Percentiles rank a stretch among this genome's conserved stretches.
Conservation (phyloP, 2,888 invertebrate genomes). For the Stenolophus ochropezus region DNA sequence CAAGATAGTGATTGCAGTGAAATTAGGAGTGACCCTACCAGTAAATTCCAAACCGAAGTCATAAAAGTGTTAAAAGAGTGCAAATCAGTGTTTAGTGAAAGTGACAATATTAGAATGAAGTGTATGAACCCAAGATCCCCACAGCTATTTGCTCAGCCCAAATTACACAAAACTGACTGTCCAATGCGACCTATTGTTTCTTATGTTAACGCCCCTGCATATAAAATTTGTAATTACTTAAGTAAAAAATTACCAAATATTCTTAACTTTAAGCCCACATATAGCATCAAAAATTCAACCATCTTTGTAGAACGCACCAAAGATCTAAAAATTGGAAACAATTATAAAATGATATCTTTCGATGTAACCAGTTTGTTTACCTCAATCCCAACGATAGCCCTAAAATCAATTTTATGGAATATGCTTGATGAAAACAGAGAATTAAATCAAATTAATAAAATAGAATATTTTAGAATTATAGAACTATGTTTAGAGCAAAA, state of each 20-base stretch:
- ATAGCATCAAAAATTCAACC: not conserved
- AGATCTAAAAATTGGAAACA: too few species aligned
- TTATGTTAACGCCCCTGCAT: not conserved
- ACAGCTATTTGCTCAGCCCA: not conserved
- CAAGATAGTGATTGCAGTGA: not conserved
- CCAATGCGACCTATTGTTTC: slow-evolving; percentile 22
- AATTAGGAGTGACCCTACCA: not conserved
- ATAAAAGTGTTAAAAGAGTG: not conserved
- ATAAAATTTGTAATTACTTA: not conserved
- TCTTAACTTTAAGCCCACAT: not conserved
- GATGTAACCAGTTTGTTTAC: too few species aligned
- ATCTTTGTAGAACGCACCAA: not conserved
- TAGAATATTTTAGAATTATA: too few species aligned
- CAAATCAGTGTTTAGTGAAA: not conserved
- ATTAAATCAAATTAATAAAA: too few species aligned
- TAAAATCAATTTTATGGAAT: too few species aligned
- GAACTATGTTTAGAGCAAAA: too few species aligned
- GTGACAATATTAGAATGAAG: not conserved
- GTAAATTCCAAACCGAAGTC: not conserved
- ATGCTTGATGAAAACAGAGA: too few species aligned
- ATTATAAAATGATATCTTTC: too few species aligned
- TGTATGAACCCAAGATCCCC: not conserved
- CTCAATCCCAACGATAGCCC: too few species aligned
- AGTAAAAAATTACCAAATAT: not conserved
- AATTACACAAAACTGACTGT: slow-evolving; percentile 6